These are phyloP conservation scores for Cryptosula pallasiana DNA, from an alignment of 2,888 invertebrate species.

Conservation along the genomic window DNA sequence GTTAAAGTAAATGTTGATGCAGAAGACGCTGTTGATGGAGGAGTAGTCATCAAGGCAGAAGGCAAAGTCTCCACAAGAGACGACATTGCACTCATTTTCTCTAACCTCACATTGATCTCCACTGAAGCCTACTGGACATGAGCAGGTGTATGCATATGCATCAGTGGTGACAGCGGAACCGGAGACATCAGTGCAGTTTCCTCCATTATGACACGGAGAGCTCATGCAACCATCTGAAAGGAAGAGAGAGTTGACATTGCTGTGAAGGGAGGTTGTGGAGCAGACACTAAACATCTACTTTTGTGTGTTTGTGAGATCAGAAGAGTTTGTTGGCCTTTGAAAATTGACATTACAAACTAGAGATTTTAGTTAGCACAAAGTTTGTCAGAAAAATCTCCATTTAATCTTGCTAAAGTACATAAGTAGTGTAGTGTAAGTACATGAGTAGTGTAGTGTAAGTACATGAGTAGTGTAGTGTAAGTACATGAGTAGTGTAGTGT, in stretches of 20 bases:
- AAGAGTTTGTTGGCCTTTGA: too few relatives aligned
- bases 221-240: slow-evolving; percentile 9
- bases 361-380: too few relatives aligned
- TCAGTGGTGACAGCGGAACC: background rate
- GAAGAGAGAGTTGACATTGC: background rate
- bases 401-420: too few relatives aligned
- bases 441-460: too few relatives aligned
- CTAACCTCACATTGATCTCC: slow-evolving; percentile 22
- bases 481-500: too few relatives aligned
- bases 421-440: too few relatives aligned
- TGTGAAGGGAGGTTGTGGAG: too few relatives aligned
- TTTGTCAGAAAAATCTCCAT: too few relatives aligned
- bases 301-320: too few relatives aligned
- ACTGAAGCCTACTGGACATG: slow-evolving; percentile 20
- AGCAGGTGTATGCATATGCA: slow-evolving; percentile 19
- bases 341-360: too few relatives aligned
- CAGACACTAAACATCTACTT: too few relatives aligned
- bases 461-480: too few relatives aligned
- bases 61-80: slow-evolving; percentile 32
- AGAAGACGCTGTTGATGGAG: background rate
- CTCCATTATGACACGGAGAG: slow-evolving; percentile 25
- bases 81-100: slow-evolving; percentile 32
- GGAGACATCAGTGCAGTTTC: slow-evolving; percentile 5
- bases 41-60: background rate
- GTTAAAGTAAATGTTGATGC: background rate